Base-by-base conservation (phyloP, 1,140 invertebrate species). In the Leptinotarsa texana region DNA sequence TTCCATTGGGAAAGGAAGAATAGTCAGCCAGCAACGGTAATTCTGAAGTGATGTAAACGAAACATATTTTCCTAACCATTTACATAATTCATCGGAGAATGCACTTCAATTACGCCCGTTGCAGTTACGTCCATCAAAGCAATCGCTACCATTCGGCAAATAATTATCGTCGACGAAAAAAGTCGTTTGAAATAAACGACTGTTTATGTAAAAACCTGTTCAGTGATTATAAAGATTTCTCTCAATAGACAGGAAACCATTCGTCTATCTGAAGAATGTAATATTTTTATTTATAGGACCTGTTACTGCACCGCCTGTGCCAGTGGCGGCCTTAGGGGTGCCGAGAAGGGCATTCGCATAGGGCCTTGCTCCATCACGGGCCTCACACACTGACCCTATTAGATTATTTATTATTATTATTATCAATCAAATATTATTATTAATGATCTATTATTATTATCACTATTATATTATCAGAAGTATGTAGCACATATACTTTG, bases 201-300 rank as follows among this genome's bases (percentile, higher is more conserved):
- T 65, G 24, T 65, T 65, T 65, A 65, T 65, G 63, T 65, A 65
- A 65, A 65, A 65, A 65, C 63, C 63, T 65, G 63, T 65, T 22
- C 15, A 22, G 63, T 65, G 63, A 65, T 65, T 65, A 65, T 65
- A 65, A 65, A 65, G 22, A 65, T 65, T 65, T 65, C 63, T 65
- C 63, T 65, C 24, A 65, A 65, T 65, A 65, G 63, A 65, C 63
- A 65, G 63, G 22, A 65, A 65, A 65, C 63, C 63, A 65, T 65
- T 65, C 63, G 63, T 65, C 63, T 65, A 65, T 65, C 21, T 22
- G 22, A 65, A 65, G 63, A 65, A 65, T 65, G 63, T 65, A 27
- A 65, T 22, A 65, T 65, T 65, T 65, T 65, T 65, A 65, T 65
- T 65, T 65, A 65, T 65, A 65, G 63, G 63, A 65, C 63, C 24